Base-by-base conservation (phyloP, 2,113 vertebrate species). In the Columba livia region DNA sequence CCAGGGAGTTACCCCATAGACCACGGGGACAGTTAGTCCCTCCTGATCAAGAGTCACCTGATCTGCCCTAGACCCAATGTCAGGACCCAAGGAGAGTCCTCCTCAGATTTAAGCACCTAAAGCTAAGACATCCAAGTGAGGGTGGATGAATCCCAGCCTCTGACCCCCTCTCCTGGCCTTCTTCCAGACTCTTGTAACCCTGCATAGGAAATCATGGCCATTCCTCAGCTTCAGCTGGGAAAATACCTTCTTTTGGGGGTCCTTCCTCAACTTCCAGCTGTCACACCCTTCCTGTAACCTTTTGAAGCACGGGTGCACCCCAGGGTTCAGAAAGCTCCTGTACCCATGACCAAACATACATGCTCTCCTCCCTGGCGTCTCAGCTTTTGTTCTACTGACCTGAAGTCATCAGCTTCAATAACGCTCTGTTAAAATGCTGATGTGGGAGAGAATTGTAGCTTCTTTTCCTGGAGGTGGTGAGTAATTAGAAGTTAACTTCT, bases 1-100 rank as follows among this genome's bases (percentile, higher is more conserved):
- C 7, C 8, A 0, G 15, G 13, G 5, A 3, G 38, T 57, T 66
- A 15, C 11, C 28, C 15, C 2, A 11, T 1, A 21, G 56, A 18
- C 18, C 62, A 65, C 50, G 31, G 29, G 83, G 66, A 32, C 20
- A 71, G 11, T 14, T 15, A 28, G 5, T 42, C 70, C 32, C 15
- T 75, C 34, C 34, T 72, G 66, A 17, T 61, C 2, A 2, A 51
- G 29, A 74, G 4, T 17, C 53, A 47, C 23, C 53, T 84, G 29
- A 57, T 61, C 56, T 77, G 51, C 77, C 56, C 32, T 24, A 28
- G 28, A 62, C 24, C 19, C 21, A 32, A 7, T 3, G 11, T 42
- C 42, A 58, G 62, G 48, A 32, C 7, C 1, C 24, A 13, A 19
- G 17, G 18, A 32, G 29, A 62, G 21, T 44, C 26, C 7, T 90